Conservation (phyloP, 2,797 vertebrate species). For the Phrynocephalus guinanensis region DNA sequence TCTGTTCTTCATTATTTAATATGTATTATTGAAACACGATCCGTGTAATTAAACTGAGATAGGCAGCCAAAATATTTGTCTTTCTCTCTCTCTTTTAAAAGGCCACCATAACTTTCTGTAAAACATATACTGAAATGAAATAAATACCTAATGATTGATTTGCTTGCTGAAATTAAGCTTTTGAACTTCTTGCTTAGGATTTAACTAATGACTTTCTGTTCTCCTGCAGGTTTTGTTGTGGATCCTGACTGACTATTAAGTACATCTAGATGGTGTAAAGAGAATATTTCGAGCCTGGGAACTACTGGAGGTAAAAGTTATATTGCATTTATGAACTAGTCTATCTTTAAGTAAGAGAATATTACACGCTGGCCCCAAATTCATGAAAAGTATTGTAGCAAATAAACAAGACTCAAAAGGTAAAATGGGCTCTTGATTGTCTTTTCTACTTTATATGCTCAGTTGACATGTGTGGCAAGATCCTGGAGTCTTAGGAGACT, state of each 20-base stretch:
- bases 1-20: constrained; percentile 44
- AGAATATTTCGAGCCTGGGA: constrained; percentile 34
- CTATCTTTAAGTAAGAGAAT: background rate
- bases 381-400: background rate
- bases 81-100: background rate
- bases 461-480: background rate
- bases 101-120: background rate
- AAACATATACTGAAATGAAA: background rate
- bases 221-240: constrained; percentile 48
- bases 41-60: background rate
- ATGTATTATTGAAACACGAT: constrained; percentile 13
- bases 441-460: background rate
- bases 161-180: constrained; percentile 19
- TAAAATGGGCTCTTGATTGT: background rate
- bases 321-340: background rate
- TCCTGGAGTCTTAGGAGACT: background rate
- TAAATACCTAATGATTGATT: constrained; percentile 7
- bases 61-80: constrained; percentile 20
- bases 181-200: background rate
- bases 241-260: no score
- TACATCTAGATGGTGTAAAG: background rate
- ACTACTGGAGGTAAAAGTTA: constrained; percentile 46
- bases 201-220: constrained; percentile 44
- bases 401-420: background rate
- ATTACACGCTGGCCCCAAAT: background rate